Evolutionary conservation across 2,113 vertebrate species (phyloP), one percentile per base, ranked within the genome.

Genomic region (Odocoileus virginianus): DNA sequence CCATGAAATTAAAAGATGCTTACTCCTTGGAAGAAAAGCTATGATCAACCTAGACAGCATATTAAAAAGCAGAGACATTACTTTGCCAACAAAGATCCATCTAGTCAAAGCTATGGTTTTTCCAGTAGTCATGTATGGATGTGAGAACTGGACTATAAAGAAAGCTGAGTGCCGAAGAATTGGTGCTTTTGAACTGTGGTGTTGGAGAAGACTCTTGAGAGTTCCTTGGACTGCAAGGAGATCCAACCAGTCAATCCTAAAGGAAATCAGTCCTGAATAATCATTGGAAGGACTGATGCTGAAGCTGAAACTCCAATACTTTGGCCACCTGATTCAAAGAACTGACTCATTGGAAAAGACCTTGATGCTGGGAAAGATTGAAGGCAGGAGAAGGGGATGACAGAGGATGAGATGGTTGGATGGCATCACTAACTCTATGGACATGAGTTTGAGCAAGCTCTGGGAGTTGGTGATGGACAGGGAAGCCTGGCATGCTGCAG

Each of bases 141-240:
- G 33, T 36, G 64, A 67, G 17, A 67, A 5, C 1, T 36, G 33
- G 16, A 67, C 64, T 36, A 19, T 10, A 2, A 67, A 67, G 16
- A 67, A 67, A 19, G 33, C 4, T 36, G 2, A 67, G 15, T 0
- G 1, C 4, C 0, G 0, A 67, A 67, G 17, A 67, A 67, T 36
- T 36, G 33, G 8, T 10, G 33, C 4, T 67, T 36, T 67, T 36
- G 64, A 36, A 67, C 4, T 67, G 3, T 11, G 7, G 33, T 5
- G 17, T 36, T 36, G 2, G 17, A 67, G 64, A 36, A 67, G 64
- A 67, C 64, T 67, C 33, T 67, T 67, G 33, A 67, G 33, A 67
- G 33, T 36, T n/a, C 8, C 8, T 67, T 36, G 8, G 4, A 36
- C 64, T 67, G 17, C 64, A 67, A 67, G 33, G 64, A 36, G 64